A percentile compares a stretch with the other conserved stretches of the same genome.
Evolutionary conservation across 2,888 invertebrate species (phyloP).

Genomic region (Alloplasta piceator): DNA sequence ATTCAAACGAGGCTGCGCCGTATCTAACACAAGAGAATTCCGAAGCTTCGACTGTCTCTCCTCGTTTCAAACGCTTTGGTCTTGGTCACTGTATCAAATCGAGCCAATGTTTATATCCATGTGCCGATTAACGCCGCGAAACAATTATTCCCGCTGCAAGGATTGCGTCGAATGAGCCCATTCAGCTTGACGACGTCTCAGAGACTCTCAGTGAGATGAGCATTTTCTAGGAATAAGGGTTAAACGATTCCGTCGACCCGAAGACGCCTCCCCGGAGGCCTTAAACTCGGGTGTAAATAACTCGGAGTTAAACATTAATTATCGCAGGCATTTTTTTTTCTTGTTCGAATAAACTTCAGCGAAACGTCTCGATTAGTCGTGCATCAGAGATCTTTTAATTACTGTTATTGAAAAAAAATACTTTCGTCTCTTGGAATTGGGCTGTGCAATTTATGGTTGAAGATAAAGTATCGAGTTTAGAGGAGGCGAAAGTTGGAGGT

Average conservation of each 20-base stretch:
- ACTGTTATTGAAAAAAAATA: background rate
- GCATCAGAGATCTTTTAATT: background rate
- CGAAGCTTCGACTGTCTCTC: constrained; percentile 40
- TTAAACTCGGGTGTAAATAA: background rate
- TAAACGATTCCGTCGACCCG: constrained; percentile 50
- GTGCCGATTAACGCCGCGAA: constrained; percentile 53
- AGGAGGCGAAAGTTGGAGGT: no score
- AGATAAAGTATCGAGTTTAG: no score
- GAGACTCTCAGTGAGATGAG: constrained; percentile 7
- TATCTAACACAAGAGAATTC: constrained; percentile 38
- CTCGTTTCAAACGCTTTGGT: constrained; percentile 38
- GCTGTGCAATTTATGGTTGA: no score
- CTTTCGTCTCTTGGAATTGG: no score
- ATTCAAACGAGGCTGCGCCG: constrained; percentile 38
- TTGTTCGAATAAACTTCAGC: background rate
- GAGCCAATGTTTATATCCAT: constrained; percentile 50
- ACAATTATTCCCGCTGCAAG: constrained; percentile 57
- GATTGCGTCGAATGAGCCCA: constrained; percentile 3
- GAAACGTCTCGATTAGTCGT: background rate
- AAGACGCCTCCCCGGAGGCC: background rate
- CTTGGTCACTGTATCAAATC: constrained; percentile 61
- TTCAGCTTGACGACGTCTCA: background rate
- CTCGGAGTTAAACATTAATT: constrained; percentile 2
- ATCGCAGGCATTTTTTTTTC: background rate
- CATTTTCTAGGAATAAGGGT: constrained; percentile 39